These are phyloP conservation scores for Antheraea assamensis DNA, from an alignment of 2,888 invertebrate species.

Conservation along the genomic window DNA sequence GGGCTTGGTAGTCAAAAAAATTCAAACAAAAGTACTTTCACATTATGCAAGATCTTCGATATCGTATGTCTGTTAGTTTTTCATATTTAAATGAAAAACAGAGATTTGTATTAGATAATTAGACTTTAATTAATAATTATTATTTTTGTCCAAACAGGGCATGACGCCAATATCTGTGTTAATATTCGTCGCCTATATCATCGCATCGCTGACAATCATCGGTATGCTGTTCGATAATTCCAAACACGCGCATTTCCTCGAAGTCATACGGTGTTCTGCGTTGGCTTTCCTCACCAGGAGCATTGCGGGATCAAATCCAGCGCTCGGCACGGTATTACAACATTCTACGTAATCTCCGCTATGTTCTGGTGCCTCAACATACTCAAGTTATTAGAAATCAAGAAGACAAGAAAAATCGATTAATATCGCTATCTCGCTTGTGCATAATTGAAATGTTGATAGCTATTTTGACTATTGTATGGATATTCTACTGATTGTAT, in stretches of 20 bases:
- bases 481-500: not conserved
- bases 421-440: conserved; percentile 13
- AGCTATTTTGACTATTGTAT: not conserved
- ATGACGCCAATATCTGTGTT: conserved; percentile 83
- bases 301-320: conserved; percentile 61
- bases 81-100: too few species aligned
- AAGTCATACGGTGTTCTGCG: conserved; percentile 85
- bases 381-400: conserved; percentile 81
- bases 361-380: conserved; percentile 85
- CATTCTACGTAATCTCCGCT: conserved; percentile 83
- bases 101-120: too few species aligned
- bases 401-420: conserved; percentile 53
- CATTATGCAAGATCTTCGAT: too few species aligned
- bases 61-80: too few species aligned
- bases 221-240: conserved; percentile 88
- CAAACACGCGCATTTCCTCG: conserved; percentile 82
- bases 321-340: conserved; percentile 71
- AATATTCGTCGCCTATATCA: conserved; percentile 84
- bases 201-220: conserved; percentile 85
- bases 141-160: conserved; percentile 72
- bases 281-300: conserved; percentile 77
- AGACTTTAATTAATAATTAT: not conserved
- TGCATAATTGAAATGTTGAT: not conserved
- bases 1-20: too few species aligned
- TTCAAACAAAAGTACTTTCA: too few species aligned